Evolutionary conservation across 2,888 invertebrate genomes (phyloP).

Genomic region (Drosophila stalkeri): DNA sequence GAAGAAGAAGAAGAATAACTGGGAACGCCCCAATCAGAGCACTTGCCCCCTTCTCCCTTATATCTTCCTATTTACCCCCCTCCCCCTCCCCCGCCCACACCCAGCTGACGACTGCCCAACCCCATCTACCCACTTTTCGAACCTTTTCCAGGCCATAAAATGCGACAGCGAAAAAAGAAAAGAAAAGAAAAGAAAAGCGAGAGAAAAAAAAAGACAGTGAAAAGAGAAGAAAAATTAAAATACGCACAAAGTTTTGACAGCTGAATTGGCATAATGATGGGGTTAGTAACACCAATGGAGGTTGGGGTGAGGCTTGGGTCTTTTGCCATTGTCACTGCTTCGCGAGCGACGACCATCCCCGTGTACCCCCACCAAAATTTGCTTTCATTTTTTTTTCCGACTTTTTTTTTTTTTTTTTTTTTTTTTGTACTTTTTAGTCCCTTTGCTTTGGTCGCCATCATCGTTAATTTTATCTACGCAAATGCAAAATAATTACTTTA

Average conservation of each 20-base stretch:
- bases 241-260: conserved; percentile 79
- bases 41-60: background rate
- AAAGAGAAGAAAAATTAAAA: conserved; percentile 71
- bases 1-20: conserved; percentile 5
- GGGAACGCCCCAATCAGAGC: conserved; percentile 18
- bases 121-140: conserved; percentile 17
- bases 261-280: conserved; percentile 81
- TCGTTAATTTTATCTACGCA: conserved; percentile 81
- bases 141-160: conserved; percentile 68
- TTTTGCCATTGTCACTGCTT: conserved; percentile 63
- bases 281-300: conserved; percentile 65
- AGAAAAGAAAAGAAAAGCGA: conserved; percentile 57
- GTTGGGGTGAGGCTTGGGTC: background rate
- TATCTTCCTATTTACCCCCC: no score
- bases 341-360: conserved; percentile 22
- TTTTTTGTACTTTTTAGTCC: conserved; percentile 18
- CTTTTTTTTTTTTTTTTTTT: background rate
- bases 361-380: background rate
- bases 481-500: conserved; percentile 81
- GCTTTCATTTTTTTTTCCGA: background rate
- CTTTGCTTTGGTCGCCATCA: conserved; percentile 54
- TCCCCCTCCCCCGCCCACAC: no score
- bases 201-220: conserved; percentile 26
- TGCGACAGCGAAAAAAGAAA: conserved; percentile 66
- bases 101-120: conserved; percentile 4